Evolutionary conservation across 30 jellyfish, hydroid and myxozoan species (phyloP).

Genomic region (Sanderia malayensis): DNA sequence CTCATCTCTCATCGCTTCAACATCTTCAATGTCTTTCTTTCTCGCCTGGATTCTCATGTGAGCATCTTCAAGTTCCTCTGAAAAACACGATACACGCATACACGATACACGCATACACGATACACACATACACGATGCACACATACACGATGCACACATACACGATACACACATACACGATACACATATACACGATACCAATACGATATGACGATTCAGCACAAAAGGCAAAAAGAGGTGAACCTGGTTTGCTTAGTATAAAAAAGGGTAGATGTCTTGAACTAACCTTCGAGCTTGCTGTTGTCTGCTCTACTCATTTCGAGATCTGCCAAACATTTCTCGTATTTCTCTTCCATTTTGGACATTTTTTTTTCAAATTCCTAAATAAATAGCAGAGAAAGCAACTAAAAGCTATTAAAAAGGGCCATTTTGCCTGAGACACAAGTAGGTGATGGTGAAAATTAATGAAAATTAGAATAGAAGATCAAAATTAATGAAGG

Average conservation of each 20-base stretch:
- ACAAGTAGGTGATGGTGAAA: too few relatives aligned
- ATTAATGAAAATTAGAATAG: too few relatives aligned
- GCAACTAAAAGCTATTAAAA: too few relatives aligned
- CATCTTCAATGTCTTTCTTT: conserved; percentile 24
- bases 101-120: background rate
- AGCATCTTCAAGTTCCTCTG: conserved; percentile 48
- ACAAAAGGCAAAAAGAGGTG: too few relatives aligned
- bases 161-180: conserved; percentile 3
- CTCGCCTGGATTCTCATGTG: conserved; percentile 40
- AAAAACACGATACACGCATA: too few relatives aligned
- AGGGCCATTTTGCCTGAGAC: too few relatives aligned
- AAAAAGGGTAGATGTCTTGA: too few relatives aligned
- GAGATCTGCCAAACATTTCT: conserved; percentile 43
- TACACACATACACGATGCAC: background rate
- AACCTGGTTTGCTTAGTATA: too few relatives aligned
- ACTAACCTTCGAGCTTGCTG: conserved; percentile 49
- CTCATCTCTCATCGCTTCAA: conserved; percentile 32
- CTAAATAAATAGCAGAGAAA: background rate
- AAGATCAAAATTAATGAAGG: too few relatives aligned
- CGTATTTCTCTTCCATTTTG: conserved; percentile 27
- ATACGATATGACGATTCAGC: too few relatives aligned
- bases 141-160: background rate
- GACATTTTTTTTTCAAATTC: conserved; percentile 41
- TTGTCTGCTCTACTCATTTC: conserved; percentile 52
- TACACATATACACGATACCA: too few relatives aligned